Percentiles rank a stretch among this genome's conserved stretches.
These are phyloP conservation scores for Piezodorus guildinii DNA, from an alignment of 1,140 invertebrate species.

Conservation along the genomic window DNA sequence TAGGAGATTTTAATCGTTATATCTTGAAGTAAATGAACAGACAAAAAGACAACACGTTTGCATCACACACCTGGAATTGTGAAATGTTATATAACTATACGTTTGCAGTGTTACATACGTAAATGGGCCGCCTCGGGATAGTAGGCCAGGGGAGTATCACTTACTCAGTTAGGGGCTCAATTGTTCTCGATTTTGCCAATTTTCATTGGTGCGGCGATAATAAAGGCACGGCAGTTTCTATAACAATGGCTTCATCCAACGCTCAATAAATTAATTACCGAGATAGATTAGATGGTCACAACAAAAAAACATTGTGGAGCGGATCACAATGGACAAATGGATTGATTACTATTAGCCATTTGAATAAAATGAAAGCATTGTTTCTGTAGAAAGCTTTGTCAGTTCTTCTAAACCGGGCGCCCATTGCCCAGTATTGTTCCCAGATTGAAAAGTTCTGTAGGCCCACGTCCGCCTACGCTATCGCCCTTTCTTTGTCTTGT, in stretches of 20 bases:
- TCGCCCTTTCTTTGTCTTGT: too few species aligned
- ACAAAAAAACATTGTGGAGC: slow-evolving; percentile 10
- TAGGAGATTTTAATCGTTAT: too few species aligned
- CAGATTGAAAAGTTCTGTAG: slow-evolving; percentile 15
- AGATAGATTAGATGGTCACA: slow-evolving; percentile 14
- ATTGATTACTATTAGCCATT: slow-evolving; percentile 17
- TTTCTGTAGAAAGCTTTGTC: slow-evolving; percentile 9
- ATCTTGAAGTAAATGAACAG: too few species aligned
- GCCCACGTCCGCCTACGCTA: background rate
- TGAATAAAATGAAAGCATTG: slow-evolving; percentile 12
- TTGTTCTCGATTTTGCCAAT: too few species aligned
- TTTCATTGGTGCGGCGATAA: background rate
- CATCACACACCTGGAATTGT: too few species aligned
- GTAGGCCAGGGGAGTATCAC: too few species aligned
- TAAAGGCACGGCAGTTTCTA: slow-evolving; percentile 2
- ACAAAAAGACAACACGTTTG: too few species aligned
- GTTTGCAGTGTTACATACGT: too few species aligned
- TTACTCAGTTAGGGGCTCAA: too few species aligned
- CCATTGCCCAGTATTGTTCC: slow-evolving; percentile 17
- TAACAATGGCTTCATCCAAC: slow-evolving; percentile 13
- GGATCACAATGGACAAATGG: slow-evolving; percentile 14
- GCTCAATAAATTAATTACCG: slow-evolving; percentile 19
- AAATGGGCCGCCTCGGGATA: too few species aligned
- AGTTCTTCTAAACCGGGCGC: slow-evolving; percentile 17
- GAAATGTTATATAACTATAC: too few species aligned